Evolutionary conservation across 2,113 vertebrate genomes (phyloP).

Genomic region (Brachypteracias leptosomus): DNA sequence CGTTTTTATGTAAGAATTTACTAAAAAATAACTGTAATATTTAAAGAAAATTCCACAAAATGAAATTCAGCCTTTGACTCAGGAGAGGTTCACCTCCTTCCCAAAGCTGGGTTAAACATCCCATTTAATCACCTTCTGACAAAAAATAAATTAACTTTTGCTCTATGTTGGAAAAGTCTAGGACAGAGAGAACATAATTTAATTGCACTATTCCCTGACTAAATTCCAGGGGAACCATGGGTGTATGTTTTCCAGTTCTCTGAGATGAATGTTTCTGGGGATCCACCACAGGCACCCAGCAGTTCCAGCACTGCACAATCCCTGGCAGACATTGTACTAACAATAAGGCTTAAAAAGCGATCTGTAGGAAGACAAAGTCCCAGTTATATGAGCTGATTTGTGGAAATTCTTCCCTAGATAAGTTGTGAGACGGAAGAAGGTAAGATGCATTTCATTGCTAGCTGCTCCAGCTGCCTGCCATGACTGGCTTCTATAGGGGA

Average conservation of each 20-base stretch:
- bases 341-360: neutral
- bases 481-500: neutral
- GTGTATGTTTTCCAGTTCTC: neutral
- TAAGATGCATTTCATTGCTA: neutral
- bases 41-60: neutral
- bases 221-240: neutral
- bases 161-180: neutral
- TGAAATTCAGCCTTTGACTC: neutral
- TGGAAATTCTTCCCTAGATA: neutral
- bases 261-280: neutral
- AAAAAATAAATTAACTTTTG: neutral
- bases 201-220: neutral
- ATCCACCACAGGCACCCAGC: neutral
- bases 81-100: neutral
- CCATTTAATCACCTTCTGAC: neutral
- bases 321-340: neutral
- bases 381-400: neutral
- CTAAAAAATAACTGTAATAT: neutral
- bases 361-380: neutral
- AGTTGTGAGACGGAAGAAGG: neutral
- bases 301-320: accelerated
- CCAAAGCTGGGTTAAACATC: neutral
- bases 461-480: neutral
- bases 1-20: neutral
- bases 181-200: neutral